Base-by-base conservation (phyloP, 2,888 invertebrate species). In the Alcis repandata region DNA sequence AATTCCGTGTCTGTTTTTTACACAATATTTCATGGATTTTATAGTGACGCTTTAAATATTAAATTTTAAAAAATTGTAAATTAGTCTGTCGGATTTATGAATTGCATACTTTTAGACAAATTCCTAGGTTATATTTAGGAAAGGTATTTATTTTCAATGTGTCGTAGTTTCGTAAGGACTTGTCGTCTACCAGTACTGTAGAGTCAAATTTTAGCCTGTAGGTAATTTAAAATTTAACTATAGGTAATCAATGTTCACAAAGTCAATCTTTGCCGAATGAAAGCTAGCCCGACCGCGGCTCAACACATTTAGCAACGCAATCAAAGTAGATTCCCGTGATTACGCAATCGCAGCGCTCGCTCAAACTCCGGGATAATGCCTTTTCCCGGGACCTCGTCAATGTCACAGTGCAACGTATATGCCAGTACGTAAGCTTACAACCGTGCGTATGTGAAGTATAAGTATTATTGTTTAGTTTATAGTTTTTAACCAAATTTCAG, bases 331-430 rank as follows among this genome's bases (percentile, higher is more conserved):
- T 73, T 83, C 81, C 75, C 75, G 76, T 68, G 78, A 80, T 77
- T 82, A 82, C 84, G 83, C 81, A 68, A 73, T 73, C 74, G 66
- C 68, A 78, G 73, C 78, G 72, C 77, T 79, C 79, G 73, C 80
- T 78, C 79, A 83, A 84, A 83, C 79, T 82, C 78, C 66, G 76
- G 87, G 86, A 88, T 89, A 89, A 87, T 85, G 75, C 79, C 75
- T 69, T 66, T 71, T 71, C 68, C 75, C 76, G 79, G 82, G 83
- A 83, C 83, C 84, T 81, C 77, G 78, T 76, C 84, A 84, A 86
- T 83, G 84, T 82, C 80, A 61, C 46, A 43, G 41, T 52, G 40
- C 45, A 43, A 32, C 27, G 17, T 52, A 7, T 6, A 46, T 6
- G 11, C 9, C 65, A 57, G 65, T 61, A 66, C 60, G 9, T 43